phyloP scores from a whole-genome alignment of 2,113 vertebrate genomes.

The Prochilodus magdalenae region DNA sequence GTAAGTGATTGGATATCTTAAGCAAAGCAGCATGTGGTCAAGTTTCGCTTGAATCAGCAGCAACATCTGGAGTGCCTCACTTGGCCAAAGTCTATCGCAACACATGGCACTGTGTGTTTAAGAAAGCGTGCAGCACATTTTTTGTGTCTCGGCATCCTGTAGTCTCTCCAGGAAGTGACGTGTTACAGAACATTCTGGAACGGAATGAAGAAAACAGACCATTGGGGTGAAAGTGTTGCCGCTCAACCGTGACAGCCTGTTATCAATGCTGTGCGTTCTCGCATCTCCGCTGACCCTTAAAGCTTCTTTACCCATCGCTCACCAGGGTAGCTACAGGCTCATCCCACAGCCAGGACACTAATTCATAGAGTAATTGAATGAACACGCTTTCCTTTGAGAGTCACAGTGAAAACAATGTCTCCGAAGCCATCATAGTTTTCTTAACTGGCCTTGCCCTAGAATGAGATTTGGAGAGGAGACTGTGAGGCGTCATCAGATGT shows the following conservation, averaged over 20 bases:
- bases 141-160: conserved; percentile 11
- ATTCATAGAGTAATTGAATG: conserved; percentile 7
- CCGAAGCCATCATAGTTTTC: too few relatives aligned
- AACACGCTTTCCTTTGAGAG: background rate
- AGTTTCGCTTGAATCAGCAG: conserved; percentile 9
- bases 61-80: conserved; percentile 48
- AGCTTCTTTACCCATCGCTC: background rate
- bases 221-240: background rate
- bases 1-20: conserved; percentile 10
- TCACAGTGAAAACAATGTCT: background rate
- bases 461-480: background rate
- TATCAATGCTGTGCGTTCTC: conserved; percentile 24
- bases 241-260: background rate
- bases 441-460: background rate
- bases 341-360: conserved; percentile 5
- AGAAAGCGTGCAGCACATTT: background rate
- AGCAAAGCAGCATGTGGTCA: conserved; percentile 33
- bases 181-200: conserved; percentile 27
- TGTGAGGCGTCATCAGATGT: background rate
- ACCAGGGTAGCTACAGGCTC: conserved; percentile 19
- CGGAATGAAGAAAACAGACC: conserved; percentile 25
- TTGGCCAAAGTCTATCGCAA: conserved; percentile 36
- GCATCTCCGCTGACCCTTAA: conserved; percentile 7
- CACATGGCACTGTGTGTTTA: conserved; percentile 15
- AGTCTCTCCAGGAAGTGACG: conserved; percentile 15